Evolutionary conservation across 2,797 vertebrate genomes (phyloP).

Genomic region (Clamator glandarius): DNA sequence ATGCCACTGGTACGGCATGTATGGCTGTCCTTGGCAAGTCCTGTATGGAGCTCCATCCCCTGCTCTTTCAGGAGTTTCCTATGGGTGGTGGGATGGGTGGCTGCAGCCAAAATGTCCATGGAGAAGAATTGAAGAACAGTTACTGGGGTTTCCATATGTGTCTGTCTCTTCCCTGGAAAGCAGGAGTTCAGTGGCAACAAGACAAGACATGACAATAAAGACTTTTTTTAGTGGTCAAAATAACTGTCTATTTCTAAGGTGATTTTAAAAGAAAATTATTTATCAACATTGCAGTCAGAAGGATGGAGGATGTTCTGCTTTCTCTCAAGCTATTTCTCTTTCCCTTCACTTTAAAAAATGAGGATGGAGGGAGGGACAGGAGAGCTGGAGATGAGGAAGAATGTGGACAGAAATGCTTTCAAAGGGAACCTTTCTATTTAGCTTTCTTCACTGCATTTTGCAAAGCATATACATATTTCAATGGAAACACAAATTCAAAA

Average conservation of each 20-base stretch:
- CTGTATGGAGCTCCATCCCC: neutral
- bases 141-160: neutral
- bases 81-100: neutral
- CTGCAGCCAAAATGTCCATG: neutral
- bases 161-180: neutral
- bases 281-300: neutral
- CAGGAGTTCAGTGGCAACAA: neutral
- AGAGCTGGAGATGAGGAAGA: neutral
- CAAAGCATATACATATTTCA: neutral
- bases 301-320: neutral
- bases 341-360: neutral
- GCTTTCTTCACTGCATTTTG: neutral
- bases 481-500: neutral
- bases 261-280: neutral
- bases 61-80: neutral
- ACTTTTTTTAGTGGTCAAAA: neutral
- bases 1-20: neutral
- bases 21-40: neutral
- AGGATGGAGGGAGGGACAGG: neutral
- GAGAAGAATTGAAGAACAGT: neutral
- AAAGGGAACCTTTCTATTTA: neutral
- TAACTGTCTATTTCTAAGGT: neutral
- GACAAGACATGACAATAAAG: neutral
- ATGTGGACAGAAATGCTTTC: neutral
- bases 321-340: neutral